These are phyloP conservation scores for Chironomus striatipennis DNA, from an alignment of 1,140 invertebrate genomes.

Conservation along the genomic window DNA sequence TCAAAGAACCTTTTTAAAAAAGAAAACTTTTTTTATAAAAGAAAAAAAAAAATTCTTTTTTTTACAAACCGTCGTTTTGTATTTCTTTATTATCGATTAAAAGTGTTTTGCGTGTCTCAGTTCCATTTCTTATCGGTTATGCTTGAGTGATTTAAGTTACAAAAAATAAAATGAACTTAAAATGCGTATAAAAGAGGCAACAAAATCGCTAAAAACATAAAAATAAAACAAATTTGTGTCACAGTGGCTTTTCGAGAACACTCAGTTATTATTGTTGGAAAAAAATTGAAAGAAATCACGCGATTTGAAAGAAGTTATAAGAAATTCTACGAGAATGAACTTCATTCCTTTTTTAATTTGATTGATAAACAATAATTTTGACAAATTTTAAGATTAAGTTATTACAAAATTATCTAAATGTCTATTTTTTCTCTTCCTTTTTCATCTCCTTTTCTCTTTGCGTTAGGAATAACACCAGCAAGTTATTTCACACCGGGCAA, in stretches of 20 bases:
- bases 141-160: constrained; percentile 37
- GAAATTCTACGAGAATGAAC: neutral
- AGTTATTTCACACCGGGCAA: constrained; percentile 39
- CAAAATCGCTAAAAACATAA: neutral
- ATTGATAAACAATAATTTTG: no score
- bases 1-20: no score
- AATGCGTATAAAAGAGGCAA: neutral
- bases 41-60: no score
- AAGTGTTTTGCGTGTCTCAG: constrained; percentile 39
- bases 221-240: neutral
- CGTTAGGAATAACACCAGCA: constrained; percentile 38
- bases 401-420: no score
- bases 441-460: constrained; percentile 30
- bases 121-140: constrained; percentile 37
- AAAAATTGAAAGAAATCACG: neutral
- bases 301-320: neutral
- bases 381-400: no score
- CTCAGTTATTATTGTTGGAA: neutral
- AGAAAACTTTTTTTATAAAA: no score
- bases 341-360: no score
- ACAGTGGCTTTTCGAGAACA: neutral
- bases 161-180: constrained; percentile 37
- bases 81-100: constrained; percentile 29
- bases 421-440: neutral
- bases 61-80: no score